Base-by-base conservation (phyloP, 2,888 invertebrate genomes). In the Choreutis nemorana region DNA sequence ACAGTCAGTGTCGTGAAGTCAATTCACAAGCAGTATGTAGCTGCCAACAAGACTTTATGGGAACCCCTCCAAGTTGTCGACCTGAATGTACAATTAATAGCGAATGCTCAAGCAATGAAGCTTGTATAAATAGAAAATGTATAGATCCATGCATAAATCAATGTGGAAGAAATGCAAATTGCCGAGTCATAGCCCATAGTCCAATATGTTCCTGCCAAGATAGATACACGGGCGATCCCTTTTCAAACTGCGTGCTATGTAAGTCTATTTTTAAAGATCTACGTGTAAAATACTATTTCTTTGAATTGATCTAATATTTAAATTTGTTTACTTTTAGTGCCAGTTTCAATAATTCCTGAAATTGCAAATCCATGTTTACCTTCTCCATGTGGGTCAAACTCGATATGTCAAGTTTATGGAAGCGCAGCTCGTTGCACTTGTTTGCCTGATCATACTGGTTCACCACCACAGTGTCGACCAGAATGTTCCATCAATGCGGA, bases 61-160 rank as follows among this genome's bases (percentile, higher is more conserved):
- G 93, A 5, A 85, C 84, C 44, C 91, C 93, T 23, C 86, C 86
- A n/a, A 83, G 84, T 21, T 92, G 91, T 51, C 81, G 89, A 42
- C 91, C 91, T 0, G 91, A 91, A 68, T 91, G 91, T 50, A 86
- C 89, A 3, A 86, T 88, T 40, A 91, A 87, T 40, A 85, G 89
- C 3, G 91, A 92, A 58, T 93, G 93, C 60, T 71, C 87, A 3
- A 81, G 83, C 32, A 85, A 87, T 28, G 87, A 85, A 58, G 88
- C 92, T 4, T 93, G 93, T 50, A 77, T 87, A 22, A 87, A 87
- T 42, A 84, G 85, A 37, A 89, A 87, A 66, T 93, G 92, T 53
- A 79, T 83, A 28, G 86, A 92, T 65, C 92, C 92, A 6, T 93
- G 92, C 44, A 81, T 83, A 2, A 89, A 89, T 27, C 85, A 88